Evolutionary conservation across 1,140 invertebrate genomes (phyloP), one percentile per base, ranked within the genome.

Genomic region (Danaus melanippus): DNA sequence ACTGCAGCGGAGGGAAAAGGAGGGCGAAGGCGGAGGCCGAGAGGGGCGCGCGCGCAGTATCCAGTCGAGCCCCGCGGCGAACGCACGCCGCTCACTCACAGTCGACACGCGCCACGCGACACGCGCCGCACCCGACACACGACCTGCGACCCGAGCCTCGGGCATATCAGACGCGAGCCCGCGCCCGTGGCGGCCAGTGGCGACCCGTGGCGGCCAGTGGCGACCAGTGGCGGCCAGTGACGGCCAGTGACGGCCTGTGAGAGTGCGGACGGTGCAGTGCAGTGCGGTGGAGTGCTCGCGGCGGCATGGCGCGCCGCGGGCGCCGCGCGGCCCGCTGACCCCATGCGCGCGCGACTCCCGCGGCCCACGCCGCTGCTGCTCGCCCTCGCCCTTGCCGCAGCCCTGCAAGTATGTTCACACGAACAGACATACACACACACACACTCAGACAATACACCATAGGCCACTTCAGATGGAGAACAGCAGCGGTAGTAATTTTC

Each of bases 341-440:
- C 69, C 57, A 78, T 77, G 74, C 73, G 72, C 68, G 56, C 64
- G 64, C 66, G 50, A 52, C 17, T n/a, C 58, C 48, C 60, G 71
- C 77, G 68, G 68, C 72, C 55, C 63, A 53, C 69, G 74, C 72
- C 76, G 73, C 74, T 79, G 72, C 72, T 72, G 76, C 76, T 77
- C 69, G 72, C 71, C 62, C 71, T 79, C 76, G 76, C 74, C 78
- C 71, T 74, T 75, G 71, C 69, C 77, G 71, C 69, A 66, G 56
- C 64, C 64, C 69, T 80, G 63, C 71, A 69, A 68, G 77, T 78
- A 79, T 62, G 74, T 74, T 48, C 32, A 12, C 9, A 46, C 48
- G 4, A 42, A 15, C 32, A 11, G 10, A 15, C 39, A 10, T 32
- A 52, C 53, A 43, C 21, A 39, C 39, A 17, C 5, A 46, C 46